phyloP scores from a whole-genome alignment of 2,113 vertebrate species.

The Melierax canorus region DNA sequence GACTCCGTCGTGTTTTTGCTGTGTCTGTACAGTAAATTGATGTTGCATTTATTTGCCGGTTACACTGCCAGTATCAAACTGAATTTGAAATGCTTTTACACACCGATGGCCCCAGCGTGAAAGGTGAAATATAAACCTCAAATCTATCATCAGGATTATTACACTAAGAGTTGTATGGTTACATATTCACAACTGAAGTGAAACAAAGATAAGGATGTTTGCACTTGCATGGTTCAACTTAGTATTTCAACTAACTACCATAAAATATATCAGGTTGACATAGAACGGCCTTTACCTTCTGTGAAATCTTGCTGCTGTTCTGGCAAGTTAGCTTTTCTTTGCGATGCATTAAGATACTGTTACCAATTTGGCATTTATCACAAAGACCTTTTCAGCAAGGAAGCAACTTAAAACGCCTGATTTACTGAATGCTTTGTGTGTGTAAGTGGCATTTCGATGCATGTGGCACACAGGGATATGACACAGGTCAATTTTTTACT shows the following conservation, averaged over 20 bases:
- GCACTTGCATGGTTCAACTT: neutral
- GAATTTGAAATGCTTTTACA: neutral
- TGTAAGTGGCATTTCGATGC: neutral
- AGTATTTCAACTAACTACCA: neutral
- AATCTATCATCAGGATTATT: neutral
- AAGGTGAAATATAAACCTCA: neutral
- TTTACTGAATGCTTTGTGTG: neutral
- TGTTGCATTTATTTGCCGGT: neutral
- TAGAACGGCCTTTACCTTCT: neutral
- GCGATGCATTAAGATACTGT: neutral
- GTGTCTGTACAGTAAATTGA: neutral
- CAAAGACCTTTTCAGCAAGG: neutral
- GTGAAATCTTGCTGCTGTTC: neutral
- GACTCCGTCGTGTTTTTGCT: neutral
- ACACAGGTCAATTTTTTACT: neutral
- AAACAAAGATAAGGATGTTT: neutral
- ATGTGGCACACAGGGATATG: rapidly evolving
- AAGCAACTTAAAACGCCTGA: neutral
- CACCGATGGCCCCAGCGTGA: neutral
- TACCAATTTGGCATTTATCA: neutral
- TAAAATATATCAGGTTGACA: neutral
- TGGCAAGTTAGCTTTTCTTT: neutral
- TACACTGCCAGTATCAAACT: neutral
- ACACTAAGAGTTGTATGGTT: neutral
- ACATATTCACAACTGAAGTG: neutral